Base-by-base conservation (phyloP, 2,113 vertebrate species). In the Condylura cristata region DNA sequence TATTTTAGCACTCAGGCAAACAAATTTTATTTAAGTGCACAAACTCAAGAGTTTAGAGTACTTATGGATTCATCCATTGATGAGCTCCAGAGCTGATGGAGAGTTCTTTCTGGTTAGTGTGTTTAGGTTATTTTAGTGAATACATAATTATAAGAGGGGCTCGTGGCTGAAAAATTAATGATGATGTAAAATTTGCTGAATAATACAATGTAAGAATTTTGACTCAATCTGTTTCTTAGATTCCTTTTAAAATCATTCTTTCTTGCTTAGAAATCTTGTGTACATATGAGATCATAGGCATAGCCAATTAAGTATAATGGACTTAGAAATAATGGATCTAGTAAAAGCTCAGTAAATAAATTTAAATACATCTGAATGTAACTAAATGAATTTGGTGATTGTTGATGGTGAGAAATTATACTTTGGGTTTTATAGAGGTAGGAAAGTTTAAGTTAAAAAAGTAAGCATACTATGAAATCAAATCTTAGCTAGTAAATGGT, bases 401-500 rank as follows among this genome's bases (percentile, higher is more conserved):
- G 6, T 48, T 46, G 76, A 28, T 37, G 63, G 17, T 6, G 7
- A 66, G 24, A 20, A 2, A 32, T 53, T 94, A 68, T 1, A 79
- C 1, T 37, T 95, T 58, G 5, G 18, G 75, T 94, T 95, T 80
- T 56, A 75, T 30, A 51, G 34, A 94, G 88, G 80, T 83, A 90
- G 84, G 80, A 91, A 95, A 88, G 20, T 92, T 83, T 65, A 91
- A 82, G 41, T 63, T 93, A 76, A 87, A 95, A 61, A 96, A 56
- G 74, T 72, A 81, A 86, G 86, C 79, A 83, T 39, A 51, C 17
- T 95, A 22, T 90, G 46, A 96, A 94, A 93, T 53, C 46, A 90
- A 61, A 91, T 89, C 90, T 97, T 80, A 94, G 80, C 72, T 95
- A 65, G 71, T 78, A 93, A 90, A 74, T 95, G 81, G 96, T 96